These are phyloP conservation scores for Scaptodrosophila lebanonensis DNA, from an alignment of 1,140 invertebrate species.

Conservation along the genomic window DNA sequence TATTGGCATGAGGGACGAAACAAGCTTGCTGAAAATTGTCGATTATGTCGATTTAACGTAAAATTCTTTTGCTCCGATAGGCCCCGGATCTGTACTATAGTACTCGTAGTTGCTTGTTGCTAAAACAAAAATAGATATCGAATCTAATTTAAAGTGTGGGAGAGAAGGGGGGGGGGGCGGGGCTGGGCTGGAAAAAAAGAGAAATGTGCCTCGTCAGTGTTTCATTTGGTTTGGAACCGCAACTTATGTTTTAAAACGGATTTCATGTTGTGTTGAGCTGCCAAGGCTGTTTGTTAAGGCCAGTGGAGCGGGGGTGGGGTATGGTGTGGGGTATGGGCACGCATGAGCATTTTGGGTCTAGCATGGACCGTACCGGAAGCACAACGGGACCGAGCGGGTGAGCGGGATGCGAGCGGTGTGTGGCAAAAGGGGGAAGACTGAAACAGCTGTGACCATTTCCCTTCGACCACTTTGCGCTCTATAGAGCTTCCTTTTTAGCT, in stretches of 20 bases:
- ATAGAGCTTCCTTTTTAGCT: slow-evolving; percentile 23
- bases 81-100: too few species aligned
- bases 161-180: neutral
- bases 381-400: slow-evolving; percentile 4
- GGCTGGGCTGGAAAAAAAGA: slow-evolving; percentile 23
- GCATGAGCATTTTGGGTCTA: too few species aligned
- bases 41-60: too few species aligned
- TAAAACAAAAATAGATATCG: too few species aligned
- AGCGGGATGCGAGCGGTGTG: slow-evolving; percentile 19
- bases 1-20: slow-evolving; percentile 30
- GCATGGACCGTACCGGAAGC: slow-evolving; percentile 42
- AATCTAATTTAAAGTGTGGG: too few species aligned
- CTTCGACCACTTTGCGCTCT: slow-evolving; percentile 46
- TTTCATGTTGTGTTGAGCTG: slow-evolving; percentile 41
- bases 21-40: slow-evolving; percentile 4
- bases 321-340: too few species aligned
- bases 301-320: neutral
- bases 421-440: slow-evolving; percentile 52
- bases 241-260: slow-evolving; percentile 70
- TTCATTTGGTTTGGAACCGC: slow-evolving; percentile 45
- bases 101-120: too few species aligned
- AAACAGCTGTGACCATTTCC: slow-evolving; percentile 71
- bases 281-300: slow-evolving; percentile 7
- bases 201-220: too few species aligned
- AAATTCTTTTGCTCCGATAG: too few species aligned